phyloP scores from a whole-genome alignment of 1,140 invertebrate species.

The Caenorhabditis briggsae region DNA sequence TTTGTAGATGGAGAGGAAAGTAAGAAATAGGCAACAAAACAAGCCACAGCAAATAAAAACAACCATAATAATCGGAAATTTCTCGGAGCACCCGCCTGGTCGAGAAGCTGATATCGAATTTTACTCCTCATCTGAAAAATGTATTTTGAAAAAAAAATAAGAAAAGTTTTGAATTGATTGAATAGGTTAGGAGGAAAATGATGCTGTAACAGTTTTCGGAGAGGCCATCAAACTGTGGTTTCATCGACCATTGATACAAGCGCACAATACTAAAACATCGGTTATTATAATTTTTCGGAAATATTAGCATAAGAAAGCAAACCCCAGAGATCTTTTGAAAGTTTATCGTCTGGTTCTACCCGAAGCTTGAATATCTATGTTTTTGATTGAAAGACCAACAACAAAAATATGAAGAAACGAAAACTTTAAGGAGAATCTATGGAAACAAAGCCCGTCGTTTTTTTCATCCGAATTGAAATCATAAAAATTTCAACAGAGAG shows the following conservation, averaged over 20 bases:
- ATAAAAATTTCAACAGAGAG: not conserved
- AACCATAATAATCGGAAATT: not conserved
- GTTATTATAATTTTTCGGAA: too few species aligned
- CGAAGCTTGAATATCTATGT: too few species aligned
- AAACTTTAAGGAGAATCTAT: not conserved
- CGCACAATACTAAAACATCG: too few species aligned
- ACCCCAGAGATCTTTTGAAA: too few species aligned
- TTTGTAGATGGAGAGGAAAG: not conserved
- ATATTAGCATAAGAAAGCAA: too few species aligned
- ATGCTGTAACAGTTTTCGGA: too few species aligned
- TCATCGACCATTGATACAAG: too few species aligned
- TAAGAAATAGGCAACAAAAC: not conserved
- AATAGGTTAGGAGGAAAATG: too few species aligned
- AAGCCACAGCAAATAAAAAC: not conserved
- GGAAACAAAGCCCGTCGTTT: conserved; percentile 4
- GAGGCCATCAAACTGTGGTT: too few species aligned
- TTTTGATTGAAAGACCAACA: not conserved
- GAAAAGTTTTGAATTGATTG: too few species aligned
- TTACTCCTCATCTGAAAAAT: conserved; percentile 28
- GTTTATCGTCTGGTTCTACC: too few species aligned
- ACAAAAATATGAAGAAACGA: not conserved
- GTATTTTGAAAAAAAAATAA: too few species aligned
- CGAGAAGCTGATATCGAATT: conserved; percentile 13
- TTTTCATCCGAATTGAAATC: not conserved
- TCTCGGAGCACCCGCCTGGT: not conserved